These are phyloP conservation scores for Polymixis lichenea DNA, from an alignment of 2,888 invertebrate species.

Conservation along the genomic window DNA sequence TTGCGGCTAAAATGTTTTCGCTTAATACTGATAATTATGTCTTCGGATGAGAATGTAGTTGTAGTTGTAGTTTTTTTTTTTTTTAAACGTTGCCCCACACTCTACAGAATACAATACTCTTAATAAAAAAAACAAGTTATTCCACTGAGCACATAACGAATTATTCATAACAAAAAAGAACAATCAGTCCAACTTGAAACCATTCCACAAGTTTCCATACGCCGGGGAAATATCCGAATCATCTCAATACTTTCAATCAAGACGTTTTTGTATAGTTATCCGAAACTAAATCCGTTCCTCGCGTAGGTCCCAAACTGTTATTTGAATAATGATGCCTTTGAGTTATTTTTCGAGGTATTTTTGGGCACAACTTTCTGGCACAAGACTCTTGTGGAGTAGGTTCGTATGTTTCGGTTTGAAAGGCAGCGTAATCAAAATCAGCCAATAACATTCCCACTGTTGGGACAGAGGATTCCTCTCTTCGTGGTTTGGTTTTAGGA, in stretches of 20 bases:
- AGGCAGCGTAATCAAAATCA: no score
- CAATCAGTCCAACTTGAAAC: not conserved
- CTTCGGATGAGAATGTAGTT: not conserved
- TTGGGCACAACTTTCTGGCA: constrained; percentile 43
- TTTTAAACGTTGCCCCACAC: no score
- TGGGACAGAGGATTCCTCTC: no score
- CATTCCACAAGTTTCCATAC: constrained; percentile 3
- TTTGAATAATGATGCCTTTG: constrained; percentile 72
- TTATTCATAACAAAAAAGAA: not conserved
- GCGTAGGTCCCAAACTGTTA: constrained; percentile 67
- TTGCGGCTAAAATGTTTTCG: no score
- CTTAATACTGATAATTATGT: no score
- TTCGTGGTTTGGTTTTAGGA: no score
- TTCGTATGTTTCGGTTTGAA: not conserved
- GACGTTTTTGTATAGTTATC: constrained; percentile 51
- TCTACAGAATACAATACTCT: no score
- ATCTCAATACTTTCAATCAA: constrained; percentile 71
- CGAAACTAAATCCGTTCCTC: constrained; percentile 57
- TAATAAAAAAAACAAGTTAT: no score
- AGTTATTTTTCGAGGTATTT: constrained; percentile 49
- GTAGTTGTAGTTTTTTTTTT: no score
- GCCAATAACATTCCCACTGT: no score
- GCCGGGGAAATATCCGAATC: constrained; percentile 44
- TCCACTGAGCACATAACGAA: not conserved
- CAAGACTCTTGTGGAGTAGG: not conserved